These are phyloP conservation scores for Hemicordylus capensis DNA, from an alignment of 2,113 vertebrate species.

Conservation along the genomic window DNA sequence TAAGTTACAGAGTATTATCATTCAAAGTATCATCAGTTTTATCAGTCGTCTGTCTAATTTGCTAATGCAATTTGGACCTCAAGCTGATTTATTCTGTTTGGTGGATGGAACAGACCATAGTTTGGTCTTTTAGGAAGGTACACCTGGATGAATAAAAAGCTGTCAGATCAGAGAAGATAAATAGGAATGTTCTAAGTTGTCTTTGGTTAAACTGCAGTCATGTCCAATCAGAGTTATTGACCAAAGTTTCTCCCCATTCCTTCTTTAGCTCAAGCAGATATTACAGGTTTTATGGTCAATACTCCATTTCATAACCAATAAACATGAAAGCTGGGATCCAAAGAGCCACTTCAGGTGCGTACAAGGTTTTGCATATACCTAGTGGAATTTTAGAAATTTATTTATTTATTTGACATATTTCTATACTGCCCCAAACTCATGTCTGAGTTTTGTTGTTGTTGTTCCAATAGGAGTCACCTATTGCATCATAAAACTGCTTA, in stretches of 20 bases:
- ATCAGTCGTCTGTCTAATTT: neutral
- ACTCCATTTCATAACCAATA: neutral
- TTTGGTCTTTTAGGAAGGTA: neutral
- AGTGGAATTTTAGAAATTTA: neutral
- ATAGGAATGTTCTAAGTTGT: neutral
- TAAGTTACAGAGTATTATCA: neutral
- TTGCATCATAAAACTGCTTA: neutral
- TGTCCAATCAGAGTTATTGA: neutral
- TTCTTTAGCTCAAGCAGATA: neutral
- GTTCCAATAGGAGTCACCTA: neutral
- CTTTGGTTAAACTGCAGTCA: neutral
- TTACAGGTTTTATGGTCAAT: neutral
- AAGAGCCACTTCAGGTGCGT: neutral
- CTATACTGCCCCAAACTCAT: no score
- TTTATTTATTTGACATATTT: no score
- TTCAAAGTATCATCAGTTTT: neutral
- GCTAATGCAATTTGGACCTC: neutral
- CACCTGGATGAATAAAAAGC: neutral
- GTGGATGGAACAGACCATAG: neutral
- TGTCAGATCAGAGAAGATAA: neutral
- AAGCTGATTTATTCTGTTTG: neutral
- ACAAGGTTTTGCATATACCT: neutral
- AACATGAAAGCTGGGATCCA: neutral
- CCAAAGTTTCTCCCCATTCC: neutral
- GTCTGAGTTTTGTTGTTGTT: no score